Evolutionary conservation across 2,797 vertebrate genomes (phyloP).

Genomic region (Numenius phaeopus): DNA sequence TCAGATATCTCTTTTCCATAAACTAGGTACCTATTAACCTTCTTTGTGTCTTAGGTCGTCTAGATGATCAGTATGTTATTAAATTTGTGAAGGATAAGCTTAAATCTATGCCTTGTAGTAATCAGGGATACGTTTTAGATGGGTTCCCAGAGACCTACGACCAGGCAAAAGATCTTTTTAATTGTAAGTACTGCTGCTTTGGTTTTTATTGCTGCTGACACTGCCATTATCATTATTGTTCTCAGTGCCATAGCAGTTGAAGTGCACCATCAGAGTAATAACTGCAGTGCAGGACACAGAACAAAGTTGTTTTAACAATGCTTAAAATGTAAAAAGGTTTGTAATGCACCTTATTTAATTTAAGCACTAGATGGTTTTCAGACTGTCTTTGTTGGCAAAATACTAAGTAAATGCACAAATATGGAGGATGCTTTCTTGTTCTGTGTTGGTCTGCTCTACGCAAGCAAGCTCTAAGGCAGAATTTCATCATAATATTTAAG

Average conservation of each 20-base stretch:
- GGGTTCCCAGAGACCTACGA: constrained; percentile 89
- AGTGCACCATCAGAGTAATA: not conserved
- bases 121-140: constrained; percentile 94
- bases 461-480: not conserved
- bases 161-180: constrained; percentile 89
- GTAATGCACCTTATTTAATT: not conserved
- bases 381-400: not conserved
- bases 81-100: constrained; percentile 88
- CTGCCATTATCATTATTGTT: not conserved
- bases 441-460: not conserved
- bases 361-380: not conserved
- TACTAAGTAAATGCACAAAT: not conserved
- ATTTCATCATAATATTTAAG: not conserved
- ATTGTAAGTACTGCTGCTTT: constrained; percentile 76
- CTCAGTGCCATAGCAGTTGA: not conserved
- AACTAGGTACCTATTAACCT: not conserved
- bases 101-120: constrained; percentile 89
- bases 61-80: constrained; percentile 85
- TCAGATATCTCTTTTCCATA: not conserved
- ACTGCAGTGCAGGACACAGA: not conserved
- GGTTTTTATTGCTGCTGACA: not conserved
- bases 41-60: constrained; percentile 75
- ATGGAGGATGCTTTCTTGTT: not conserved
- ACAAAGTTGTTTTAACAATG: not conserved
- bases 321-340: not conserved